Base-by-base conservation (phyloP, 2,888 invertebrate genomes). In the Mylabris sibirica region DNA sequence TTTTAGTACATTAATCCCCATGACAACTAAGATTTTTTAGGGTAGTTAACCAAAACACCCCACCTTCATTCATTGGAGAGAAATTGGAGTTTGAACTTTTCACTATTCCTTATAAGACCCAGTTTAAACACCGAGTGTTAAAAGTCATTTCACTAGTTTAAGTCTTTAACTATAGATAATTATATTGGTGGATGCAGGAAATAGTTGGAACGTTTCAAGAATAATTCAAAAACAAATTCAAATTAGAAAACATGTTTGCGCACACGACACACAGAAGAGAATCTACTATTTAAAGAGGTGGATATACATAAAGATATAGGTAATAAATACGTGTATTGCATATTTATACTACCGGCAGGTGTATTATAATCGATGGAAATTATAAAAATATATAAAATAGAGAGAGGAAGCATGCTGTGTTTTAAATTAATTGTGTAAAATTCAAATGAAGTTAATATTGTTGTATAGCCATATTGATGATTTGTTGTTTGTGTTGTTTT, bases 151-250 rank as follows among this genome's bases (percentile, higher is more conserved):
- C n/a, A n/a, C n/a, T n/a, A n/a, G n/a, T n/a, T n/a, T n/a, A n/a
- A n/a, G n/a, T n/a, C n/a, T n/a, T n/a, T n/a, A n/a, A n/a, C n/a
- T n/a, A n/a, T n/a, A n/a, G n/a, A n/a, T n/a, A n/a, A n/a, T n/a
- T n/a, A n/a, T 3, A 41, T 4, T 8, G n/a, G 44, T 4, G n/a
- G 49, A 41, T 38, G 14, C 61, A 65, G 68, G 68, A 68, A 68
- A 63, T 49, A 59, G 64, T 60, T 34, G 53, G 22, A 59, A 68
- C 68, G 65, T 34, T 20, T 30, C 49, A 11, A 34, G 68, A 68
- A 68, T 68, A 65, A 59, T 65, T 68, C 12, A 30, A 30, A 3
- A 35, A 53, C 22, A 12, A n/a, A 53, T 53, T 53, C 53, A 53
- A 22, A 53, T 53, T 53, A 24, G 22, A 12, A 53, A 24, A 22